Evolutionary conservation across 2,113 vertebrate species (phyloP), one percentile per base, ranked within the genome.

Genomic region (Craseonycteris thonglongyai): DNA sequence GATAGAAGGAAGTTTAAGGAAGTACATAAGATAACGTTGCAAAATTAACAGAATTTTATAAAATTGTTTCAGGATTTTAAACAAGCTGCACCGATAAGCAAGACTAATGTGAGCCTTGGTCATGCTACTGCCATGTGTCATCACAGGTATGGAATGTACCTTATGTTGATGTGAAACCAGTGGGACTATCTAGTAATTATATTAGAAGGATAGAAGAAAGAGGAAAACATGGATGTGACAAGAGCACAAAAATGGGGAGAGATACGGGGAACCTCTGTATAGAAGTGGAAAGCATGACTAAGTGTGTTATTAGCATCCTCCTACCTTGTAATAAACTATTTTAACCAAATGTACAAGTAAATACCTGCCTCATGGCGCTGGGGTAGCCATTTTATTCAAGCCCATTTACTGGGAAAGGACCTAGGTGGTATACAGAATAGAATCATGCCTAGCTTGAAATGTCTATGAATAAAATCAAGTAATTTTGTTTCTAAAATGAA

Each of bases 51-150:
- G 26, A 28, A 80, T 3, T 47, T 80, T 87, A 3, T 51, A 30
- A 61, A 66, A 59, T 68, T 76, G 63, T 98, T 98, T 93, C 97
- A 99, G 99, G 99, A 99, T 93, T 98, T 99, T 94, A 98, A 97
- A 96, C 95, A 96, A 95, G 98, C 98, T 87, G 82, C 90, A 0
- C 13, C 94, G 61, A 94, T 95, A 72, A 97, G 87, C 82, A 97
- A 98, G 82, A 97, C 78, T 47, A 93, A 98, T 0, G 90, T 93
- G 74, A 92, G 38, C 89, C 97, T 98, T 22, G 97, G 92, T 91
- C 97, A 98, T 40, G 96, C 97, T 10, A 69, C 98, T 6, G 99
- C 98, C 90, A 93, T 98, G 47, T 98, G 98, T 88, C 97, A 95
- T 91, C 96, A 98, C 95, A 98, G 98, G 98, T 99, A 97, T 54